Conservation (phyloP, 2,113 vertebrate genomes). For the Scophthalmus maximus region DNA sequence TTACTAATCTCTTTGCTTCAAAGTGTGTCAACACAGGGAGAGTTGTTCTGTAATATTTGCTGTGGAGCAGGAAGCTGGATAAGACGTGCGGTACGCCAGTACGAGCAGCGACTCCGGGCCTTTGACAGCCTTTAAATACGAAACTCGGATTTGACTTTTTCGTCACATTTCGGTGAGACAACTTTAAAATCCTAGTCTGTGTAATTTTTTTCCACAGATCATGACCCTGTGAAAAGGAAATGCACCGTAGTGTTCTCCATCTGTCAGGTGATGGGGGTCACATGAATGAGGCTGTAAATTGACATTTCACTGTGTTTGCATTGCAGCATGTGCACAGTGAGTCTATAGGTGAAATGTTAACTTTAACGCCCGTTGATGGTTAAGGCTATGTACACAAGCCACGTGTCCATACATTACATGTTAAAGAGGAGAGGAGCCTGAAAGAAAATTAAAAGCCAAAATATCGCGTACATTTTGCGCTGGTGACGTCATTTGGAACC, state of each 20-base stretch:
- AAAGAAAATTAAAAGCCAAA: not conserved
- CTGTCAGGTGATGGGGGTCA: not conserved
- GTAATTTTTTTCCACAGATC: not conserved
- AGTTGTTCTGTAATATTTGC: slow-evolving; percentile 59
- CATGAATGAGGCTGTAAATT: not conserved
- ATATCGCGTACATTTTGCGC: too few relatives aligned
- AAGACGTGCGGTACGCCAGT: slow-evolving; percentile 15
- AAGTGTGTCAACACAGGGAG: slow-evolving; percentile 62
- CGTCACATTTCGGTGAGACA: not conserved
- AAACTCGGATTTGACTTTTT: too few relatives aligned
- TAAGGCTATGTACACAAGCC: slow-evolving; percentile 6
- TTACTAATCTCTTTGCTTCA: slow-evolving; percentile 50
- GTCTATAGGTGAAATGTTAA: slow-evolving; percentile 2
- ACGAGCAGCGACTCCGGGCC: not conserved
- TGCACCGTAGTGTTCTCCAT: not conserved
- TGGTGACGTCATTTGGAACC: too few relatives aligned
- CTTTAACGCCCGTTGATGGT: slow-evolving; percentile 1
- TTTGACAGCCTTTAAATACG: too few relatives aligned
- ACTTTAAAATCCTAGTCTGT: not conserved
- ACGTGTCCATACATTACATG: not conserved
- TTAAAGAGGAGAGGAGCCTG: not conserved
- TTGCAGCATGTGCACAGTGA: too few relatives aligned
- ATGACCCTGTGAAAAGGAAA: not conserved
- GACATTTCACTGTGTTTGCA: too few relatives aligned
- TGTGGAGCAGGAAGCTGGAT: slow-evolving; percentile 33